These are phyloP conservation scores for Willowsia nigromaculata DNA, from an alignment of 2,888 invertebrate genomes.

Conservation along the genomic window DNA sequence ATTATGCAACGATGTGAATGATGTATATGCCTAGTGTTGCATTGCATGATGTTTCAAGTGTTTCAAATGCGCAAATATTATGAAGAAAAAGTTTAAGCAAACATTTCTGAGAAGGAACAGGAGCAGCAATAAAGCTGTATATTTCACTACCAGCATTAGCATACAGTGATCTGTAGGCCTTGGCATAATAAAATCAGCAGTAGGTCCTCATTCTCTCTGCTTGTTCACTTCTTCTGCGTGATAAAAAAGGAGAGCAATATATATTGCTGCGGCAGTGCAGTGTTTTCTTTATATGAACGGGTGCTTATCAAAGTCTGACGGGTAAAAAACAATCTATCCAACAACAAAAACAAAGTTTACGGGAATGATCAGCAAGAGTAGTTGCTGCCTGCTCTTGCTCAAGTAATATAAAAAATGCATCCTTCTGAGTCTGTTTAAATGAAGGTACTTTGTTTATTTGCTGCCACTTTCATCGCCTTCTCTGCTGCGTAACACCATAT, in stretches of 20 bases:
- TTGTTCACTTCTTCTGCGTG: slow-evolving; percentile 19
- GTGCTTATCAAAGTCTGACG: background rate
- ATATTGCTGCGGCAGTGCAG: background rate
- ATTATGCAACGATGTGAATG: slow-evolving; percentile 48
- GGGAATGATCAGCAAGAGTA: background rate
- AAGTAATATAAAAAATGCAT: background rate
- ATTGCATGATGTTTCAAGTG: no score
- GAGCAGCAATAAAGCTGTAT: slow-evolving; percentile 7
- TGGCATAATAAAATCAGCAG: slow-evolving; percentile 58
- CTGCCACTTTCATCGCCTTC: background rate
- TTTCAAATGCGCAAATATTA: slow-evolving; percentile 41
- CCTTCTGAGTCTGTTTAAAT: slow-evolving; percentile 5
- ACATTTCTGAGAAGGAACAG: slow-evolving; percentile 24
- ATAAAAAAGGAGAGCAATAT: background rate
- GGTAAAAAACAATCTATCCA: background rate
- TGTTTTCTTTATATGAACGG: background rate
- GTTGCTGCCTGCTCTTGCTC: background rate
- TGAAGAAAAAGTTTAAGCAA: slow-evolving; percentile 44
- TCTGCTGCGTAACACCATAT: background rate
- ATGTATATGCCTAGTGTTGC: no score
- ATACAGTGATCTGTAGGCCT: slow-evolving; percentile 18
- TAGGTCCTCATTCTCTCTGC: slow-evolving; percentile 41
- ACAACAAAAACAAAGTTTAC: background rate
- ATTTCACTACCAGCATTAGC: slow-evolving; percentile 45
- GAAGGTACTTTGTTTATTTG: slow-evolving; percentile 34